phyloP scores from a whole-genome alignment of 2,888 invertebrate species.

The Dasypogon diadema region DNA sequence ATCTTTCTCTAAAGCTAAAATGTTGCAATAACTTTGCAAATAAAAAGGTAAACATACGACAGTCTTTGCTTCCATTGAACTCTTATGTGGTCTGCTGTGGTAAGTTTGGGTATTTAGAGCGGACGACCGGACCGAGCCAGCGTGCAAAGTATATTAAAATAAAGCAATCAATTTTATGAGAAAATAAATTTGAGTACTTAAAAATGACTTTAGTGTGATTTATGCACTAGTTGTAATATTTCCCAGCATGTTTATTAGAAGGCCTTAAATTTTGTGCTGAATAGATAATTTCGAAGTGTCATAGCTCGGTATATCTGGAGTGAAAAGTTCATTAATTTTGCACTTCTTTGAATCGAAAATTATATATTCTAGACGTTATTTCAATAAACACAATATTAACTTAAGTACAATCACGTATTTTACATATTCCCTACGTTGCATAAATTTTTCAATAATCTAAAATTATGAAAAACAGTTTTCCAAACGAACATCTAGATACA shows the following conservation, averaged over 20 bases:
- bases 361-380: too few relatives aligned
- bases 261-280: neutral
- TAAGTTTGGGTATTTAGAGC: neutral
- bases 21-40: slow-evolving; percentile 35
- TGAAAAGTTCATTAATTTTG: too few relatives aligned
- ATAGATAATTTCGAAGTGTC: neutral
- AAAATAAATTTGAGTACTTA: slow-evolving; percentile 34
- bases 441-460: too few relatives aligned
- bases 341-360: too few relatives aligned
- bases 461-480: too few relatives aligned
- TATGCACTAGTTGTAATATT: slow-evolving; percentile 17
- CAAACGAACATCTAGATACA: too few relatives aligned
- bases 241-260: slow-evolving; percentile 4
- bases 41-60: slow-evolving; percentile 14
- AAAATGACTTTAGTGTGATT: slow-evolving; percentile 13
- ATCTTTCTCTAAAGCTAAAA: slow-evolving; percentile 27
- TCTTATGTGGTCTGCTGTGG: neutral
- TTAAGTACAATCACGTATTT: too few relatives aligned
- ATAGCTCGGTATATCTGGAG: neutral
- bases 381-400: too few relatives aligned
- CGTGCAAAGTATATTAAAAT: slow-evolving; percentile 27
- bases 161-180: slow-evolving; percentile 28
- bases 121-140: neutral
- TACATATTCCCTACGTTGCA: too few relatives aligned
- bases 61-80: slow-evolving; percentile 22